phyloP scores from a whole-genome alignment of 2,888 invertebrate genomes.

The Xestoiulus laeticollis region DNA sequence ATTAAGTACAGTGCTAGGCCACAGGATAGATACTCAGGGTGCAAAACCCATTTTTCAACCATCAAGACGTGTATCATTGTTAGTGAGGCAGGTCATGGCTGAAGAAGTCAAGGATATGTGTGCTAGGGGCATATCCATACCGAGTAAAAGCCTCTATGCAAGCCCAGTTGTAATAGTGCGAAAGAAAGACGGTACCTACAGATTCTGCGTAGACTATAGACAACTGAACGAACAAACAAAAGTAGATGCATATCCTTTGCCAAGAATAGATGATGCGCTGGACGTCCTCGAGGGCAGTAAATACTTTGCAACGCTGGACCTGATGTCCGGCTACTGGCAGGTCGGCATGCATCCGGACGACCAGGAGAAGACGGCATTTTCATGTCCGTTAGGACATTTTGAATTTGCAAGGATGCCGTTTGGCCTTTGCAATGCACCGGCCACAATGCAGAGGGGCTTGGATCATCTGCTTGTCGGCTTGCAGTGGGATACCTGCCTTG shows the following conservation, averaged over 20 bases:
- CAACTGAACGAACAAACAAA: background rate
- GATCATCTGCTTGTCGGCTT: background rate
- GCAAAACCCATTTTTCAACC: background rate
- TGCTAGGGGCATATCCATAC: background rate
- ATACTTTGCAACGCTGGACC: background rate
- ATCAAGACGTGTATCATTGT: background rate
- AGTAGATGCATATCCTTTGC: background rate
- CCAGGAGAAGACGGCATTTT: background rate
- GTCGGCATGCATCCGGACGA: background rate
- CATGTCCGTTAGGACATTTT: background rate
- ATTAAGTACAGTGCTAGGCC: too few species aligned
- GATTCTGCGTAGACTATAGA: background rate
- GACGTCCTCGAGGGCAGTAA: background rate
- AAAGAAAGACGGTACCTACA: background rate
- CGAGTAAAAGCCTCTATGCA: background rate
- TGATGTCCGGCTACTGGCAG: slow-evolving; percentile 2
- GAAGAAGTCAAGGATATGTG: background rate
- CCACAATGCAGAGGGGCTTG: background rate
- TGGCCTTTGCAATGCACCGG: background rate
- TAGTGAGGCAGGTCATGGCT: background rate
- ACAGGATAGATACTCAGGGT: background rate
- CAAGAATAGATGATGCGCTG: background rate
- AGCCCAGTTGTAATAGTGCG: background rate
- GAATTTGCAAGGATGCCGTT: background rate
- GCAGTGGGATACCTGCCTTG: background rate